Conservation (phyloP, 2,797 vertebrate species). For the Amazona finschi region DNA sequence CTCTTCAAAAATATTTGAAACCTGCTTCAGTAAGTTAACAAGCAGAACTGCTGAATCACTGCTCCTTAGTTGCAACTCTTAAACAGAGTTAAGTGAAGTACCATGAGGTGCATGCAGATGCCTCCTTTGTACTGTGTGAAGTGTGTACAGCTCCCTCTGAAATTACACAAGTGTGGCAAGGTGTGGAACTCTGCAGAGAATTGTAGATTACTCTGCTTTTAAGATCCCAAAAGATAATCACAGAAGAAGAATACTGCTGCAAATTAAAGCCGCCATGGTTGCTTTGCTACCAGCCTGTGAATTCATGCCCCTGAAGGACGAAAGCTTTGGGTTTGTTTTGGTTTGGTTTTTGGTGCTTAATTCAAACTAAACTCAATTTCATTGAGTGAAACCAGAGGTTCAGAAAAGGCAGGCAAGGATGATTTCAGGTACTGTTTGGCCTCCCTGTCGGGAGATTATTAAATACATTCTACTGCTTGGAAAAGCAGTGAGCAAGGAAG, state of each 20-base stretch:
- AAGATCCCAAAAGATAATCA: background rate
- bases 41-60: background rate
- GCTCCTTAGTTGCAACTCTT: background rate
- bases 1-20: background rate
- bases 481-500: background rate
- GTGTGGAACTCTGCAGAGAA: background rate
- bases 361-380: background rate
- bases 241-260: background rate
- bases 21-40: background rate
- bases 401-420: background rate
- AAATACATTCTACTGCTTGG: background rate
- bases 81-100: background rate
- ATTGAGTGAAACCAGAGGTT: background rate
- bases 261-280: background rate
- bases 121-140: background rate
- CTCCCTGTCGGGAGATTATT: background rate
- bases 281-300: background rate
- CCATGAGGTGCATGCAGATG: background rate
- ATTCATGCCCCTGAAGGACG: background rate
- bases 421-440: background rate
- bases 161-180: rapidly evolving
- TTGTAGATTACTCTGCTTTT: background rate
- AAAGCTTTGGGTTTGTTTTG: background rate
- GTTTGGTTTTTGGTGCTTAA: background rate
- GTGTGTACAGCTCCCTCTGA: background rate